Conservation (phyloP, 2,113 vertebrate species). For the Crocuta crocuta region DNA sequence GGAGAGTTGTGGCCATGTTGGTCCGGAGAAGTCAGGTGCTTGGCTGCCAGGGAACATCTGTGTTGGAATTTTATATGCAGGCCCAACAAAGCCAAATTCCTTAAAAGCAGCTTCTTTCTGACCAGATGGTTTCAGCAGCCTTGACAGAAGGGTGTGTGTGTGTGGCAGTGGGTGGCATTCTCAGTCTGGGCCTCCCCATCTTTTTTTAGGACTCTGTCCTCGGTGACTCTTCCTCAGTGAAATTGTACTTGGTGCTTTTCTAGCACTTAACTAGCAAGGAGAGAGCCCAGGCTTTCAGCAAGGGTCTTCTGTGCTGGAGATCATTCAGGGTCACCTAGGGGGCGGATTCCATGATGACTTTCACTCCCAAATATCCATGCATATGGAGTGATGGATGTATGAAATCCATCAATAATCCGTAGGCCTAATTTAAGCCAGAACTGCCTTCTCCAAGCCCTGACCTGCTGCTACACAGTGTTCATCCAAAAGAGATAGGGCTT, state of each 20-base stretch:
- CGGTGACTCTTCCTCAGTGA: slow-evolving; percentile 32
- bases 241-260: not conserved
- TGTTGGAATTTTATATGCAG: not conserved
- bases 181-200: slow-evolving; percentile 32
- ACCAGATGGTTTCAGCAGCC: slow-evolving; percentile 65
- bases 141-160: slow-evolving; percentile 49
- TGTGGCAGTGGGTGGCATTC: slow-evolving; percentile 29
- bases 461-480: not conserved
- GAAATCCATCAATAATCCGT: not conserved
- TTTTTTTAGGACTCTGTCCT: slow-evolving; percentile 55
- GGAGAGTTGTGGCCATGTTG: not conserved
- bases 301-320: not conserved
- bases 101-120: slow-evolving; percentile 66
- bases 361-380: not conserved
- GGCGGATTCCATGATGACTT: not conserved
- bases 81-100: slow-evolving; percentile 58
- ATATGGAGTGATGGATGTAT: not conserved
- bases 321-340: not conserved
- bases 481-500: not conserved
- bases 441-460: not conserved
- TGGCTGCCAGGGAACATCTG: slow-evolving; percentile 23
- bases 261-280: not conserved
- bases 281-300: not conserved
- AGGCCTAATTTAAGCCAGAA: not conserved
- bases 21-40: not conserved